Base-by-base conservation (phyloP, 2,797 vertebrate genomes). In the Sebastes variabilis region DNA sequence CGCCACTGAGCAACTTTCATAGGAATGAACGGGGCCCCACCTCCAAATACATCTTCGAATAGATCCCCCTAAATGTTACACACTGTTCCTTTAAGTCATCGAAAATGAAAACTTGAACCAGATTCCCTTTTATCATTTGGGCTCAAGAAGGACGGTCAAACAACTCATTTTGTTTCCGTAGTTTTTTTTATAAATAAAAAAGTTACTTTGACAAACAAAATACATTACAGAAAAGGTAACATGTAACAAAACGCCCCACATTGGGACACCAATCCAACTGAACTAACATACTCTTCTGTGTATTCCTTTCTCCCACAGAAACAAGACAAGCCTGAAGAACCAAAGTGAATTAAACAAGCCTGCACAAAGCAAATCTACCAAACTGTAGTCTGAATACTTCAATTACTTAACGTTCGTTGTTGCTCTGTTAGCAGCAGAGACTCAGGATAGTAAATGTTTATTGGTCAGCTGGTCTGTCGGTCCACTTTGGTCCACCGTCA, bases 231-330 rank as follows among this genome's bases (percentile, higher is more conserved):
- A 16, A 58, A 60, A 52, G 49, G 8, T 52, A 49, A 59, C 14
- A 59, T 29, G 25, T 18, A 59, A 52, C 56, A 59, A 59, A 46
- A 46, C 6, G 42, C 38, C 14, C 38, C 38, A 42, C 6, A 42
- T 42, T 42, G 38, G 38, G 14, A 58, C 13, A 27, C 2, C 25
- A 27, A 14, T 58, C 24, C 24, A 18, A 29, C 56, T 59, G 14
- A 59, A 59, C 36, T 52, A 46, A 56, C 8, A 8, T 8, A 24
- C 34, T 8, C 14, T 52, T n/a, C 1, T 58, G 10, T 58, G 13
- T 66, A 3, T 30, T 72, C 5, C 10, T 30, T 56, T 71, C 6
- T 61, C 54, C 54, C 22, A 78, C 29, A 87, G 86, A 55, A 80
- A 69, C 4, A 58, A 66, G 3, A 54, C 1, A 4, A 29, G 8